A percentile compares a stretch with the other conserved stretches of the same genome.
These are phyloP conservation scores for Betta splendens DNA, from an alignment of 2,797 vertebrate species.

Conservation along the genomic window DNA sequence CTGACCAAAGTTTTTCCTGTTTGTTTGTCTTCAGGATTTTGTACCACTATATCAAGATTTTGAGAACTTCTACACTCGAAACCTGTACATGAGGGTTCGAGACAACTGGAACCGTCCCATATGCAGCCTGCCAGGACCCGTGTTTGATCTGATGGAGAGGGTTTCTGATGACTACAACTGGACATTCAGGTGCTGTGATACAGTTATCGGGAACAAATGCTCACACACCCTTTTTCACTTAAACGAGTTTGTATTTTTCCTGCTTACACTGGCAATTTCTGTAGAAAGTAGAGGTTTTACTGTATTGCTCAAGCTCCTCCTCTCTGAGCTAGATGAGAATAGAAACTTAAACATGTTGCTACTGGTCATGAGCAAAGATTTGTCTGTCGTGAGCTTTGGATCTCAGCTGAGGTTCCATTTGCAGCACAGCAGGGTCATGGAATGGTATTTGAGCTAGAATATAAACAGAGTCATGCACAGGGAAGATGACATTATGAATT, in stretches of 20 bases:
- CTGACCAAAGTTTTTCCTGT: background rate
- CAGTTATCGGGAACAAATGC: background rate
- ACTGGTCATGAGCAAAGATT: constrained; percentile 16
- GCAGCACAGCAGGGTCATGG: constrained; percentile 27
- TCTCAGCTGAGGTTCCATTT: constrained; percentile 25
- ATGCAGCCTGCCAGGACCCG: constrained; percentile 90
- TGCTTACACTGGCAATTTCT: constrained; percentile 6
- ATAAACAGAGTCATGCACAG: constrained; percentile 36
- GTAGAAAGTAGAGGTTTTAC: background rate
- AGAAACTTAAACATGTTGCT: constrained; percentile 1
- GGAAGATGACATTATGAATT: constrained; percentile 39
- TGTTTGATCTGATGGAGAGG: constrained; percentile 91
- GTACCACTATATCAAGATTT: constrained; percentile 97
- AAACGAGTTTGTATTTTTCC: background rate
- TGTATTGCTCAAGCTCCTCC: background rate
- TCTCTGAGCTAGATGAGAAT: background rate
- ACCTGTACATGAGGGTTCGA: constrained; percentile 93
- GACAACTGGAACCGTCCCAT: constrained; percentile 95
- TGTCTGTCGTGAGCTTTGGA: constrained; percentile 15
- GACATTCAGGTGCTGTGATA: constrained; percentile 88
- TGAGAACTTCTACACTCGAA: constrained; percentile 95
- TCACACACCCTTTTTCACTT: background rate
- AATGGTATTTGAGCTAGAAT: constrained; percentile 44
- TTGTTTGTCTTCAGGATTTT: constrained; percentile 83
- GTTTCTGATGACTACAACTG: constrained; percentile 95